Base-by-base conservation (phyloP, 1,140 invertebrate genomes). In the Lasioglossum albipes region DNA sequence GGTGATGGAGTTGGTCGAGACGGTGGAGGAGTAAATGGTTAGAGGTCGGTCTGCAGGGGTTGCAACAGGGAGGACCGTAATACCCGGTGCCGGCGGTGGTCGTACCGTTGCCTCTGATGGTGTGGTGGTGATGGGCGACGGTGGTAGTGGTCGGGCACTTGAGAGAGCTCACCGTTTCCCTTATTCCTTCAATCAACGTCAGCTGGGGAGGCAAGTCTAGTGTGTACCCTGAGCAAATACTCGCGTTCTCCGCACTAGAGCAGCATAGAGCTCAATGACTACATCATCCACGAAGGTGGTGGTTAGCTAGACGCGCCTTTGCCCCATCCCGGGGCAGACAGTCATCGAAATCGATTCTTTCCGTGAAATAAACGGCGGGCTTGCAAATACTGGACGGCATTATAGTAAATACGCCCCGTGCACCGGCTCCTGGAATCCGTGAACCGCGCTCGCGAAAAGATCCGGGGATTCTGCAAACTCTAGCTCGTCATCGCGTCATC, bases 111-210 rank as follows among this genome's bases (percentile, higher is more conserved):
- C 52, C 69, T 67, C 52, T 65, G 65, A 68, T 67, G 77, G 52
- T 68, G 77, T 68, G 80, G 75, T 85, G 80, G 68, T 52, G 81
- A 54, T 70, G 71, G 61, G 49, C 54, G 18, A 64, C 59, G 71
- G 73, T 71, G 79, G 72, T 77, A 64, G 71, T 84, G 77, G 82
- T 81, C 45, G 77, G 82, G 83, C 85, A 87, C 82, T 87, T 87
- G 90, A 91, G 88, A 87, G 88, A 90, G 87, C 90, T 92, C 87
- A 76, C 86, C 91, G 89, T 92, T 93, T 93, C 92, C 91, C 91
- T 93, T 93, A 92, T 93, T 93, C 90, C 91, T 93, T 93, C 92
- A 93, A 93, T 93, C 92, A 93, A 93, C 92, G 93, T 93, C 93
- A 93, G 92, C 90, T 91, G 89, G 90, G 91, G 90, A 91, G 88